phyloP scores from a whole-genome alignment of 2,113 vertebrate species.

The Lichenostomus cassidix region DNA sequence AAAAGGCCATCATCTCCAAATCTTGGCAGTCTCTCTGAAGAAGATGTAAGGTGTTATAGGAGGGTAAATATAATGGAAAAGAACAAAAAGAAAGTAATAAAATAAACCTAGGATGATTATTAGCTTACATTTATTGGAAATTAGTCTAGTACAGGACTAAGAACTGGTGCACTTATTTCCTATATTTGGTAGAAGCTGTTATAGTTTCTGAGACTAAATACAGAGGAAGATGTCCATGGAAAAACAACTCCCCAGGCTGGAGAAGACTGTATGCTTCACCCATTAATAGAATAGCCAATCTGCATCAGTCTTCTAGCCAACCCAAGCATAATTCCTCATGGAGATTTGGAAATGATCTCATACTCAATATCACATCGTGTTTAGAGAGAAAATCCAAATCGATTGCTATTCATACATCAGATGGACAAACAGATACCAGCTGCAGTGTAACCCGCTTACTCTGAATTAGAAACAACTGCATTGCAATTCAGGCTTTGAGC shows the following conservation, averaged over 20 bases:
- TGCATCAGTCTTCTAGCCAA: not conserved
- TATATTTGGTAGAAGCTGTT: not conserved
- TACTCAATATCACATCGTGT: not conserved
- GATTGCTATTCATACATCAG: constrained; percentile 54
- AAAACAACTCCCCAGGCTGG: not conserved
- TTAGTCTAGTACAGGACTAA: not conserved
- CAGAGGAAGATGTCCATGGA: not conserved
- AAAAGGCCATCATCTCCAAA: not conserved
- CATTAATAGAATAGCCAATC: not conserved
- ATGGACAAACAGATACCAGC: constrained; percentile 62
- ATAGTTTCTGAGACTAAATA: not conserved
- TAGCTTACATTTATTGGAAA: not conserved
- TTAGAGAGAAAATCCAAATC: constrained; percentile 33
- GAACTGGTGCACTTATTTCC: not conserved
- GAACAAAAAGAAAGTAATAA: not conserved
- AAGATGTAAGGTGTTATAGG: not conserved
- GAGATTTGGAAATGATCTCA: not conserved
- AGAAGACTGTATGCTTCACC: not conserved
- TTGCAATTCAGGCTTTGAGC: constrained; percentile 34
- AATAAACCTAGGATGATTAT: not conserved
- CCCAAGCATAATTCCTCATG: not conserved
- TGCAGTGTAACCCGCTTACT: constrained; percentile 50
- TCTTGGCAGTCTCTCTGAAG: not conserved
- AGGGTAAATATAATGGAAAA: not conserved
- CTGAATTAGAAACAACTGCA: constrained; percentile 28